phyloP scores from a whole-genome alignment of 2,888 invertebrate species.

The Dorcus parallelipipedus region DNA sequence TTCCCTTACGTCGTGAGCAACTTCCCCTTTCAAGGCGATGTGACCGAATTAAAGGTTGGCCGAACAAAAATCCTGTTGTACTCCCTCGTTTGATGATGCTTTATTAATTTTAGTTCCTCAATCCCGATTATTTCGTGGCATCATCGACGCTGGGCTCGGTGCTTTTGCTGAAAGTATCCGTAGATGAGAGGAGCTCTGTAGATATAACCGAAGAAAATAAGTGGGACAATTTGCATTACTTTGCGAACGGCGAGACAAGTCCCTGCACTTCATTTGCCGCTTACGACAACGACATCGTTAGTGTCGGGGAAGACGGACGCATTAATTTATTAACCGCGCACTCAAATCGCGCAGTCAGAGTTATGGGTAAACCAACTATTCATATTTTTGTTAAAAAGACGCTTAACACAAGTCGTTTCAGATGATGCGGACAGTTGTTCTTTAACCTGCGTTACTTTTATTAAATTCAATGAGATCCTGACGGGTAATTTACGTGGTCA shows the following conservation, averaged over 20 bases:
- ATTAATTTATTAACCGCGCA: slow-evolving; percentile 57
- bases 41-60: slow-evolving; percentile 71
- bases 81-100: not conserved
- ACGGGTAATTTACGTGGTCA: slow-evolving; percentile 86
- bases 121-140: slow-evolving; percentile 62
- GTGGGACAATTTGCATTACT: slow-evolving; percentile 69
- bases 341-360: slow-evolving; percentile 50
- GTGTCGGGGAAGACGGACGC: slow-evolving; percentile 82
- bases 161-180: slow-evolving; percentile 60
- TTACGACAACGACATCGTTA: slow-evolving; percentile 74
- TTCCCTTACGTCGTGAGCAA: slow-evolving; percentile 62
- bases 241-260: slow-evolving; percentile 54
- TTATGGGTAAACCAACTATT: slow-evolving; percentile 48
- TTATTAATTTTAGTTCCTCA: slow-evolving; percentile 56
- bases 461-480: slow-evolving; percentile 70
- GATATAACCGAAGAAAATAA: slow-evolving; percentile 57
- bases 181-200: slow-evolving; percentile 56
- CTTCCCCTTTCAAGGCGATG: slow-evolving; percentile 65
- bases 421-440: slow-evolving; percentile 80
- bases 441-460: slow-evolving; percentile 70
- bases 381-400: not conserved
- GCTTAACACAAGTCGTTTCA: slow-evolving; percentile 34
- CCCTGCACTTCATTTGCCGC: slow-evolving; percentile 75
- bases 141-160: slow-evolving; percentile 69
- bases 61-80: slow-evolving; percentile 4